Percentiles rank a stretch among this genome's conserved stretches.
Evolutionary conservation across 2,113 vertebrate genomes (phyloP).

Genomic region (Myiagra hebetior): DNA sequence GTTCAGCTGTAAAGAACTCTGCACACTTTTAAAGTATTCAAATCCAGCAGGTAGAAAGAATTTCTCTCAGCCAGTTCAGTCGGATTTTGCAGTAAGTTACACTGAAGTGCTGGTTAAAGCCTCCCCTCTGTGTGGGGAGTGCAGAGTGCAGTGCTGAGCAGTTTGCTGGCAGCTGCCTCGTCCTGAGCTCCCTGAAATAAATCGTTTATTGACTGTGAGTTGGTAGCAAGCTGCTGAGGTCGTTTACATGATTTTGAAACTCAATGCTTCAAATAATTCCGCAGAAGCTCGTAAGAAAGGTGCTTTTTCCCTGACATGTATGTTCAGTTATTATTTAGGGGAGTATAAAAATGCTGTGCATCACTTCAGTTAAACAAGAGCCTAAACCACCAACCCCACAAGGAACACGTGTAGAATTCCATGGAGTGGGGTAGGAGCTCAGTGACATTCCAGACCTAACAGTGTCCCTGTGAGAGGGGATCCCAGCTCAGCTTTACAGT

Average conservation of each 20-base stretch:
- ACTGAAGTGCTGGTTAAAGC: neutral
- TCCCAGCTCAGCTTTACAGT: neutral
- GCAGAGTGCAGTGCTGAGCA: neutral
- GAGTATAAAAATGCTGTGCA: neutral
- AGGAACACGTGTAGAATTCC: neutral
- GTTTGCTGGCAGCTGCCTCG: neutral
- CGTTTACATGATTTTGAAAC: neutral
- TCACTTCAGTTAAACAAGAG: neutral
- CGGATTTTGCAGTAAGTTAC: neutral
- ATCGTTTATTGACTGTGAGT: neutral
- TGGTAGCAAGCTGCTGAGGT: neutral
- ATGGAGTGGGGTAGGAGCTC: neutral
- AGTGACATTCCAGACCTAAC: neutral
- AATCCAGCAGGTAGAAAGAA: neutral
- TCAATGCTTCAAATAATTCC: neutral
- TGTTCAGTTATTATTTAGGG: neutral
- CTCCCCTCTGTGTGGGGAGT: neutral
- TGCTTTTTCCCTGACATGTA: neutral
- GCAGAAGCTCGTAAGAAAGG: neutral
- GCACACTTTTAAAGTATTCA: neutral
- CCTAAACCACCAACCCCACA: neutral
- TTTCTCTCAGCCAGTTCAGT: neutral
- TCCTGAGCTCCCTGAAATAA: neutral
- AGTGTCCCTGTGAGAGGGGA: neutral
- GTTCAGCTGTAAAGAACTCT: neutral